phyloP scores from a whole-genome alignment of 2,797 vertebrate genomes.

The Lateolabrax maculatus region DNA sequence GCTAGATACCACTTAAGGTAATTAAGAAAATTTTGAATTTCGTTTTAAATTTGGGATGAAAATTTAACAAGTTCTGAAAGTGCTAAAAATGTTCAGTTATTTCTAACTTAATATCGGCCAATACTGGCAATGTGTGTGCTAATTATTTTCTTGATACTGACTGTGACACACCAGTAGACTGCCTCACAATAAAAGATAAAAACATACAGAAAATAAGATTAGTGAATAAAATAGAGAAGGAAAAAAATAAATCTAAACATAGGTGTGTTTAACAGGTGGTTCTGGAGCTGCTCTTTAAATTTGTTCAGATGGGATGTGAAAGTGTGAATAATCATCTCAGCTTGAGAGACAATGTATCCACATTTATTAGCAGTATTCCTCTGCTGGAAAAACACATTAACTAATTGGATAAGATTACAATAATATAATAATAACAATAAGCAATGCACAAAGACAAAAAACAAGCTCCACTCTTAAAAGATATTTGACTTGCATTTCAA shows the following conservation, averaged over 20 bases:
- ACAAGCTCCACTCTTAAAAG: neutral
- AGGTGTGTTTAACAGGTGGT: neutral
- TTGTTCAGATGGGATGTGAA: neutral
- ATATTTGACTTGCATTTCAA: neutral
- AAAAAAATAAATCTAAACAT: neutral
- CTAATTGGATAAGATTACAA: neutral
- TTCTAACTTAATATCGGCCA: neutral
- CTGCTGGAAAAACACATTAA: neutral
- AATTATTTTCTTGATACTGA: neutral
- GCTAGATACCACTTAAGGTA: neutral
- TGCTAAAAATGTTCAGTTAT: neutral
- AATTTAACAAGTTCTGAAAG: neutral
- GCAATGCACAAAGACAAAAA: neutral
- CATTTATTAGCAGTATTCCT: neutral
- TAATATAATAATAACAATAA: neutral
- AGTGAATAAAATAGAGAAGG: neutral
- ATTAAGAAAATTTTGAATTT: neutral
- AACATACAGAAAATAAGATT: neutral
- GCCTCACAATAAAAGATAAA: neutral
- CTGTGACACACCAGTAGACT: neutral
- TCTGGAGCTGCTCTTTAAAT: neutral
- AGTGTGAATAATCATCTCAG: conserved; percentile 7
- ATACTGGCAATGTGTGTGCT: neutral
- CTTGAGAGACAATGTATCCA: neutral
- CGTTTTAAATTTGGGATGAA: neutral